Evolutionary conservation across 2,888 invertebrate species (phyloP).

Genomic region (Dryococelus australis): DNA sequence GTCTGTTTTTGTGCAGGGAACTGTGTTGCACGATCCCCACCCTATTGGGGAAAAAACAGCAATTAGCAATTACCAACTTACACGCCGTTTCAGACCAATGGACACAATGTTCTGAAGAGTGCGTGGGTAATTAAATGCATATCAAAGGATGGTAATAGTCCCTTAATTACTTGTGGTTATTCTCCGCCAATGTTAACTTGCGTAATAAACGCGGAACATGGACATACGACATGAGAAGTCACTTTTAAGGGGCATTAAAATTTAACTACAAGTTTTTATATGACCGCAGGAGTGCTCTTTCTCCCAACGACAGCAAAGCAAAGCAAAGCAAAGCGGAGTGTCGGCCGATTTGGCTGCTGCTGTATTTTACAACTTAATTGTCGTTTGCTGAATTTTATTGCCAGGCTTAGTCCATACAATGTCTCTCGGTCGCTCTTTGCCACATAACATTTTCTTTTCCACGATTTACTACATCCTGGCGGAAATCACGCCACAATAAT

Average conservation of each 20-base stretch:
- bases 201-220: background rate
- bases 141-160: background rate
- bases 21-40: too few relatives aligned
- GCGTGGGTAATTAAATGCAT: background rate
- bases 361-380: background rate
- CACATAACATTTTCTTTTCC: background rate
- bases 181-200: background rate
- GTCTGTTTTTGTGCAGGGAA: too few relatives aligned
- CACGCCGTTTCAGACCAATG: background rate
- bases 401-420: background rate
- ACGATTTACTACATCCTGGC: background rate
- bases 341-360: background rate
- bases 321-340: background rate
- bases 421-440: background rate
- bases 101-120: background rate
- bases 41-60: background rate
- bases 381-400: background rate
- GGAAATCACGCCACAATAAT: background rate
- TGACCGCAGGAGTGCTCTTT: background rate
- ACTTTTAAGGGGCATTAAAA: background rate
- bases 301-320: background rate
- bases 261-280: background rate
- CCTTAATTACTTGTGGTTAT: background rate
- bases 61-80: background rate
- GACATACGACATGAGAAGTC: background rate